Conservation (phyloP, 2,888 invertebrate species). For the Litoditis marina region DNA sequence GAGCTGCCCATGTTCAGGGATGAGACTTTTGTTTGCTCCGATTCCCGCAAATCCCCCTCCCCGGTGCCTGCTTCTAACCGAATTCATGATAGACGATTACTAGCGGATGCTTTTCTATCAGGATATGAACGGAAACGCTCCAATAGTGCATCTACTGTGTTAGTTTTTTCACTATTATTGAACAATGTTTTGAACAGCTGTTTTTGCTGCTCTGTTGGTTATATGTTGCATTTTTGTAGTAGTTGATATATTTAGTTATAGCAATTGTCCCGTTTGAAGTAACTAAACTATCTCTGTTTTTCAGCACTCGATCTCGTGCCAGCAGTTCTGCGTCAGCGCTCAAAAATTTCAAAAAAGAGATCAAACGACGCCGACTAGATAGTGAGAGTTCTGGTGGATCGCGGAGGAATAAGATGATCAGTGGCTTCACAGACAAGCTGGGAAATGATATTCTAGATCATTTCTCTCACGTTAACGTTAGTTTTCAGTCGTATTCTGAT, state of each 20-base stretch:
- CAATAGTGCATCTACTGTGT: constrained; percentile 31
- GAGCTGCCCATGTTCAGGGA: constrained; percentile 21
- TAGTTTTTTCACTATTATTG: background rate
- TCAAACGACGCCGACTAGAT: constrained; percentile 11
- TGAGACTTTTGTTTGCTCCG: constrained; percentile 6
- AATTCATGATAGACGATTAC: background rate
- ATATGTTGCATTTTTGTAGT: no score
- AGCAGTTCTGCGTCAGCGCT: constrained; percentile 35
- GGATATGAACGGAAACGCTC: constrained; percentile 15
- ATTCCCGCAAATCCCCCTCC: background rate
- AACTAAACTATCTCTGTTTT: no score
- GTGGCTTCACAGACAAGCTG: constrained; percentile 9
- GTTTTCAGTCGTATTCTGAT: no score
- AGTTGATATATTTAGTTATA: no score
- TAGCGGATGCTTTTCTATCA: constrained; percentile 1
- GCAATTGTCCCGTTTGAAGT: no score
- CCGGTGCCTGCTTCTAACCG: background rate
- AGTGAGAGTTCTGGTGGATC: constrained; percentile 18
- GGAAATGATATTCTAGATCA: background rate
- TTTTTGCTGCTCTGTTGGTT: no score
- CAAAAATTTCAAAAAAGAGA: constrained; percentile 17
- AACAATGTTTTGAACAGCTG: background rate
- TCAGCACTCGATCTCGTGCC: constrained; percentile 35
- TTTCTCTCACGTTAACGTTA: background rate
- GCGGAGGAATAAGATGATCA: constrained; percentile 17